Percentiles rank a stretch among this genome's conserved stretches.
These are phyloP conservation scores for Hemibagrus guttatus DNA, from an alignment of 2,797 vertebrate genomes.

Conservation along the genomic window DNA sequence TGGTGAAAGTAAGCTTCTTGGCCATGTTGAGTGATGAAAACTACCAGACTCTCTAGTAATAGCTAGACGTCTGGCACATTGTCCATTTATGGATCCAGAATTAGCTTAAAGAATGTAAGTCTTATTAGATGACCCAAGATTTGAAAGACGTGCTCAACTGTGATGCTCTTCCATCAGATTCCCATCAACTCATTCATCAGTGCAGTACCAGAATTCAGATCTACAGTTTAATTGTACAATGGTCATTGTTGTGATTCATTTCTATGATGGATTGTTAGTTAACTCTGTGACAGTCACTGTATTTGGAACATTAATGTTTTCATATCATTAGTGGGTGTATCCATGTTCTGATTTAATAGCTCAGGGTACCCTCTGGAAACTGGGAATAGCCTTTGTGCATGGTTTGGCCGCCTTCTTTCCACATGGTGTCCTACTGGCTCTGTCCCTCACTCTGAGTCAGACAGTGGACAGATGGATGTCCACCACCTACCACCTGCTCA, in stretches of 20 bases:
- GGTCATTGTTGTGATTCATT: background rate
- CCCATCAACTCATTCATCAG: background rate
- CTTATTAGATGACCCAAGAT: background rate
- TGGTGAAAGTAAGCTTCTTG: background rate
- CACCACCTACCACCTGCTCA: constrained; percentile 51
- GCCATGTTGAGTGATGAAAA: background rate
- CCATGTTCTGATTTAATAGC: background rate
- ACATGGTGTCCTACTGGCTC: constrained; percentile 9
- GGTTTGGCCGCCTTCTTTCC: constrained; percentile 2
- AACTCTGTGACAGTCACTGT: background rate
- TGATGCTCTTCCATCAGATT: constrained; percentile 3
- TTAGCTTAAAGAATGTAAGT: background rate
- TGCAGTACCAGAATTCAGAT: background rate
- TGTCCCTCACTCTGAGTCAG: constrained; percentile 37
- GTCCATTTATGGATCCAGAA: background rate
- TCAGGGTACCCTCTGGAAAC: background rate
- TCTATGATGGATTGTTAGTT: background rate
- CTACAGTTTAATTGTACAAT: background rate
- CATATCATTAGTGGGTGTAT: background rate
- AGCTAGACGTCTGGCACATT: background rate
- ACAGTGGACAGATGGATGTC: constrained; percentile 50
- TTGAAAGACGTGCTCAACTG: background rate
- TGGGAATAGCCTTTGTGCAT: background rate
- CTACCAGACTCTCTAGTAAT: background rate
- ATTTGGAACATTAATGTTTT: background rate